These are phyloP conservation scores for Pammene fasciana DNA, from an alignment of 2,888 invertebrate species.

Conservation along the genomic window DNA sequence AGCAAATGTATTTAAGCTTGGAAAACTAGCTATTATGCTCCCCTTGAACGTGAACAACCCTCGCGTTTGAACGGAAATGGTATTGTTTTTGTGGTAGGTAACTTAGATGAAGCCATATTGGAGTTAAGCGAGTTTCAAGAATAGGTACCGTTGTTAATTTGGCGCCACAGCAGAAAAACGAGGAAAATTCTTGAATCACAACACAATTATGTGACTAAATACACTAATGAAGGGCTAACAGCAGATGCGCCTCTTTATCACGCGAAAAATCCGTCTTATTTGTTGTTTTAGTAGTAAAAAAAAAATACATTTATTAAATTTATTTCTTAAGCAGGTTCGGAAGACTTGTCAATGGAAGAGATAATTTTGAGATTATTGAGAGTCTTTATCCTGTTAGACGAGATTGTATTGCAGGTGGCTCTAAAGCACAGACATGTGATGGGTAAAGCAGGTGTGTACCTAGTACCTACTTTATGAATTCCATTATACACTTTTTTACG, in stretches of 20 bases:
- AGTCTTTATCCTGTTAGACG: not conserved
- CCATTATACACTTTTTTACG: not conserved
- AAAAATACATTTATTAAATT: not conserved
- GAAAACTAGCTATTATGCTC: slow-evolving; percentile 11
- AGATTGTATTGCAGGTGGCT: not conserved
- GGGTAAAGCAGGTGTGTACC: not conserved
- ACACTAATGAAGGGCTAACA: not conserved
- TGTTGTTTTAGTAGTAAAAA: not conserved
- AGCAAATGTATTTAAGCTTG: slow-evolving; percentile 6
- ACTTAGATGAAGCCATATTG: slow-evolving; percentile 25
- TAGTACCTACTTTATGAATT: too few species aligned
- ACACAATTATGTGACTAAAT: not conserved
- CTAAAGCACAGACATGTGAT: not conserved
- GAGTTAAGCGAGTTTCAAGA: slow-evolving; percentile 2
- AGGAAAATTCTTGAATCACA: not conserved
- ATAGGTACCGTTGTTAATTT: not conserved
- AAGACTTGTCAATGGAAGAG: not conserved
- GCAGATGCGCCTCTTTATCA: too few species aligned
- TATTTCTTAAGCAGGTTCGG: not conserved
- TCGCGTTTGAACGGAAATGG: slow-evolving; percentile 25
- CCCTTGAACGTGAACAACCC: slow-evolving; percentile 13
- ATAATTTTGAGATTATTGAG: not conserved
- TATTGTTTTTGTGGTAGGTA: slow-evolving; percentile 24
- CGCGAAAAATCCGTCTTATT: not conserved
- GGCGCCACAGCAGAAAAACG: not conserved